Conservation (phyloP, 2,797 vertebrate genomes). For the Notolepis coatsorum region DNA sequence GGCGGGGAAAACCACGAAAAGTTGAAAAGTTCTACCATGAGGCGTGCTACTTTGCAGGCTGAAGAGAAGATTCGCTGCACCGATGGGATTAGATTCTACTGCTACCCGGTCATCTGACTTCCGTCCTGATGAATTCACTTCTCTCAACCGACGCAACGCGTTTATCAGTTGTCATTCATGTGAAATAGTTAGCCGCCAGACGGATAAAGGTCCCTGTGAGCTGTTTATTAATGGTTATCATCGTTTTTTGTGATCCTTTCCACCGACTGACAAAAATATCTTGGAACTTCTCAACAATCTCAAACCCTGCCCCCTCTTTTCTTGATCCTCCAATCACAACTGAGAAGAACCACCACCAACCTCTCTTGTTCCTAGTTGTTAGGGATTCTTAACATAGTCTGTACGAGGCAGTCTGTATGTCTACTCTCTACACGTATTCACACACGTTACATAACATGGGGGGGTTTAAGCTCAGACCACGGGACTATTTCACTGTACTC, state of each 20-base stretch:
- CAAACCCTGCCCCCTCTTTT: no score
- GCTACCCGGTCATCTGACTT: no score
- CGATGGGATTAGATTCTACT: slow-evolving; percentile 40
- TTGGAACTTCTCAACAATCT: slow-evolving; percentile 9
- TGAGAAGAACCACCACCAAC: slow-evolving; percentile 28
- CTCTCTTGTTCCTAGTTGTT: slow-evolving; percentile 20
- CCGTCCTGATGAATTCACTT: background rate
- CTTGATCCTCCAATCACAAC: no score
- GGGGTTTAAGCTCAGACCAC: slow-evolving; percentile 69
- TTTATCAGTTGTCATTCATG: background rate
- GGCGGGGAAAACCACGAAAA: no score
- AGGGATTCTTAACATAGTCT: slow-evolving; percentile 57
- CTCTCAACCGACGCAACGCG: background rate
- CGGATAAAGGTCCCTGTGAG: no score
- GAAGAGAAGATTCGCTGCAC: slow-evolving; percentile 42
- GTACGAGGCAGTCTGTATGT: slow-evolving; percentile 69
- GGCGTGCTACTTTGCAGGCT: slow-evolving; percentile 10
- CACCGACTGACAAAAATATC: background rate
- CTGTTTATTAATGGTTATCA: no score
- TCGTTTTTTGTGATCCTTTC: background rate
- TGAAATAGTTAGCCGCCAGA: background rate
- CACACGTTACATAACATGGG: slow-evolving; percentile 64
- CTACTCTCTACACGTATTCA: slow-evolving; percentile 82
- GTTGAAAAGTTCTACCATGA: no score
- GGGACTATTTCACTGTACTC: slow-evolving; percentile 69